Evolutionary conservation across 2,113 vertebrate genomes (phyloP).

Genomic region (Daphoenositta chrysoptera): DNA sequence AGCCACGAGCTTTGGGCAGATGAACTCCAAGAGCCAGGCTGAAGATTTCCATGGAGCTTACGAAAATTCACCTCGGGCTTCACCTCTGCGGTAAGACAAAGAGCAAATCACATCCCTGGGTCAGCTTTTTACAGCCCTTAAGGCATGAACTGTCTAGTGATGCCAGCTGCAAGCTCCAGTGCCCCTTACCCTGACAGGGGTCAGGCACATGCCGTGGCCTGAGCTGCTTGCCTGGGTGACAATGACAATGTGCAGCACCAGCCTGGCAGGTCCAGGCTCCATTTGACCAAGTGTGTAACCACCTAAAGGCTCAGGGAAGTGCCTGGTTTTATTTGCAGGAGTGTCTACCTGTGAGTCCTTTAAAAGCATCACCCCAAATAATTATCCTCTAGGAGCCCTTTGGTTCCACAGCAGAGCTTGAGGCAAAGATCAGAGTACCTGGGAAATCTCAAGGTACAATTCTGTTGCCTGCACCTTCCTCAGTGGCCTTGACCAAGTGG

Average conservation of each 20-base stretch:
- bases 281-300: not conserved
- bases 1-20: not conserved
- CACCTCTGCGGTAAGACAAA: constrained; percentile 59
- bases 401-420: not conserved
- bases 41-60: constrained; percentile 4
- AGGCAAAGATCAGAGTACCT: not conserved
- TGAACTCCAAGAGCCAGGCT: not conserved
- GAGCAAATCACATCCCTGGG: not conserved
- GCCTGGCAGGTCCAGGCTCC: not conserved
- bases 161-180: not conserved
- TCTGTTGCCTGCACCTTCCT: not conserved
- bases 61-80: constrained; percentile 12
- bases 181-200: not conserved
- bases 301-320: not conserved
- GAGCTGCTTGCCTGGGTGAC: not conserved
- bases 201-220: not conserved
- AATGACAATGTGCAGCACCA: not conserved
- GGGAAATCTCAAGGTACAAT: not conserved
- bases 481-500: not conserved
- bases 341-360: not conserved
- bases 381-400: not conserved
- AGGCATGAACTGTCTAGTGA: not conserved
- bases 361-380: not conserved
- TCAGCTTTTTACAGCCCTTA: not conserved
- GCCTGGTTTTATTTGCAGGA: not conserved